These are phyloP conservation scores for Trachops cirrhosus DNA, from an alignment of 2,797 vertebrate species.

Conservation along the genomic window DNA sequence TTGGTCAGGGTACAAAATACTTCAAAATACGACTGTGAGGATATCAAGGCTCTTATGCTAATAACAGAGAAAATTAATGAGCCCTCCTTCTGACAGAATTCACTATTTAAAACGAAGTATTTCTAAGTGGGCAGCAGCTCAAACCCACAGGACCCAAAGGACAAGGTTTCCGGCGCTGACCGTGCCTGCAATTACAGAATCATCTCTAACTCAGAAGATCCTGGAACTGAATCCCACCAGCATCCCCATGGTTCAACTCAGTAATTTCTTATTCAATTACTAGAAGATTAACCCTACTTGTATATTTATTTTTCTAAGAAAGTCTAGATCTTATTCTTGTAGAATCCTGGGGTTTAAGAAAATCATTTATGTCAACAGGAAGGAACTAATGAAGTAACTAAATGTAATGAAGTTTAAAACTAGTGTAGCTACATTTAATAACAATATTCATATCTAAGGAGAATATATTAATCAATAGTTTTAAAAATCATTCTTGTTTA, in stretches of 20 bases:
- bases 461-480: background rate
- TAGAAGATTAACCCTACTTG: background rate
- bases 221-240: background rate
- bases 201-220: background rate
- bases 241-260: background rate
- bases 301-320: background rate
- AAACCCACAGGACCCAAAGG: background rate
- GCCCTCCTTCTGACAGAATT: background rate
- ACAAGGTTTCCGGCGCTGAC: background rate
- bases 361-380: background rate
- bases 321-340: background rate
- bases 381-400: background rate
- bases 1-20: conserved; percentile 24
- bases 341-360: background rate
- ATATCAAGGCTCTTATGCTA: background rate
- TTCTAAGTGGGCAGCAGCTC: conserved; percentile 27
- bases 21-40: background rate
- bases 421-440: background rate
- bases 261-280: conserved; percentile 10
- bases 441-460: background rate
- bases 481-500: background rate
- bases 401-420: conserved; percentile 21
- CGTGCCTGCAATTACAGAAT: background rate
- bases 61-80: conserved; percentile 3
- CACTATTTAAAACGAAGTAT: conserved; percentile 18